Base-by-base conservation (phyloP, 1,140 invertebrate genomes). In the Cherax destructor region DNA sequence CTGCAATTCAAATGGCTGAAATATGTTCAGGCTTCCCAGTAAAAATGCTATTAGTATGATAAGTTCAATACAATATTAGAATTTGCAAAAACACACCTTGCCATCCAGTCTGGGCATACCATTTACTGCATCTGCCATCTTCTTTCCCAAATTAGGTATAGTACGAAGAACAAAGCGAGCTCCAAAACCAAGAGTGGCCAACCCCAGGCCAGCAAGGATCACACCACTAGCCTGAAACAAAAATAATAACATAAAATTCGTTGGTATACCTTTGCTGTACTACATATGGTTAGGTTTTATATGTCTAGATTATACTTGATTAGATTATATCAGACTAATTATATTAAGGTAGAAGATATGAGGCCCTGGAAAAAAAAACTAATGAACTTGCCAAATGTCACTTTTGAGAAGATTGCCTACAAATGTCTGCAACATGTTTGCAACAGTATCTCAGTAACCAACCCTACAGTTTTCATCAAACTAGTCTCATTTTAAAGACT, bases 181-280 rank as follows among this genome's bases (percentile, higher is more conserved):
- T 90, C 96, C 96, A 95, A 97, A 98, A 47, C 98, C 98, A 13
- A 98, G 95, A 13, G 96, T 97, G 24, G 98, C 98, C 93, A 99
- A 94, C 6, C 97, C 97, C 80, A 99, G 94, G 47, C 98, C 98
- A 85, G 97, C 97, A 88, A 97, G 94, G 89, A 99, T 96, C 81
- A 97, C 94, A 52, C 96, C 95, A 94, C 95, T 96, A 80, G 96
- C 95, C 97, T 97, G 88, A 92, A 92, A 92, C 85, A 65, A 91
- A 88, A 80, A 80, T 30, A 24, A n/a, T 77, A 13, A 41, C 9
- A 24, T 21, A 16, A 21, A 10, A 76, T 13, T 1, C 2, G 72
- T 21, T 76, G n/a, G 72, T 41, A 16, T 59, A 59, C 16, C 9
- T 16, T 9, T 59, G 16, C 56, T 10, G 56, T 59, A 59, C 16